Evolutionary conservation across 2,888 invertebrate species (phyloP), one percentile per base, ranked within the genome.

Genomic region (Drosophila subquinaria): DNA sequence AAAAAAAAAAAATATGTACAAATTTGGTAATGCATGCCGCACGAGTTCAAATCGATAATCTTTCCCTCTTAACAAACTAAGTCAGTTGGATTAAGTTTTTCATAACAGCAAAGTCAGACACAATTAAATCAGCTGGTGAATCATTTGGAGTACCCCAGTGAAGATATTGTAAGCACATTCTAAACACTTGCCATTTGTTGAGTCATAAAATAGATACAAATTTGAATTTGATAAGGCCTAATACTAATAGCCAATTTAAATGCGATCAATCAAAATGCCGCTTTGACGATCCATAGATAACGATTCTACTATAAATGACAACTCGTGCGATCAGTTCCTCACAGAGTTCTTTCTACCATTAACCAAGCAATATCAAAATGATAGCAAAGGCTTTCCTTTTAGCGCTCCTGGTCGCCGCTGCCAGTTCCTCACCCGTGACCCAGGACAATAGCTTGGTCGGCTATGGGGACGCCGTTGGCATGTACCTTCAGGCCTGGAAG

Each of bases 401-500:
- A 36, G 65, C 82, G 1, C 38, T 87, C 20, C 70, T 30, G 30
- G 30, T 81, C 1, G 62, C 53, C 0, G 55, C 51, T 2, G 59
- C 64, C 53, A 72, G 51, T 17, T 23, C 59, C 36, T 38, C 38
- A 13, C 76, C 82, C 0, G 55, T 75, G 17, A 50, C 45, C 5
- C 63, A 73, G 48, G 64, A 70, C 45, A 52, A 27, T 3, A 64
- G 62, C 48, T 20, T 63, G 45, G 38, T 82, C 0, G 53, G 73
- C 35, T 73, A 88, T 36, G 74, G 70, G 4, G 68, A 79, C 3
- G 81, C 91, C 2, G 23, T 88, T 0, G 36, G 38, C 9, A 74
- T 70, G 55, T 84, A 71, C 38, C 40, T 79, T 1, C 27, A 23
- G 3, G 77, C 90, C n/a, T 79, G 84, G 56, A 73, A 79, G 51